Evolutionary conservation across 2,113 vertebrate genomes (phyloP).

Genomic region (Notiomystis cincta): DNA sequence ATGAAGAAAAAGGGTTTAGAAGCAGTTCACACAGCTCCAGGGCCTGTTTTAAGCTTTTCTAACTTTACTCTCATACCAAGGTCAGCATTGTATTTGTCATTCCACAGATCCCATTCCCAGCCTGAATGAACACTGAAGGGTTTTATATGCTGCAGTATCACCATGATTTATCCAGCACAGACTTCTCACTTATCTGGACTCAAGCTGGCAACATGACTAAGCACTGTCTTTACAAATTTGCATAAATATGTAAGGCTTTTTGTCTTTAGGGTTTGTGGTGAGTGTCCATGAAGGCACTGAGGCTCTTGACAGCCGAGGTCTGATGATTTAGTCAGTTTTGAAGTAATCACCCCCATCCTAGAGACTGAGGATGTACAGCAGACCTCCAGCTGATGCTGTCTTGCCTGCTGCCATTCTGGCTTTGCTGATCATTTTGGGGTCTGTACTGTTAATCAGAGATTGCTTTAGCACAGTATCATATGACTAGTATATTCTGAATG

Average conservation of each 20-base stretch:
- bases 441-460: not conserved
- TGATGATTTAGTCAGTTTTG: not conserved
- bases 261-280: not conserved
- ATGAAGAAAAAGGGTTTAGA: not conserved
- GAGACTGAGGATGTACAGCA: not conserved
- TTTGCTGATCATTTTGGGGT: not conserved
- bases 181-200: not conserved
- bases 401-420: not conserved
- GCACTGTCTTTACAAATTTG: not conserved
- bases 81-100: not conserved
- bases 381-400: not conserved
- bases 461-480: not conserved
- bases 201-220: not conserved
- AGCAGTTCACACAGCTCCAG: not conserved
- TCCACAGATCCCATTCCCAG: not conserved
- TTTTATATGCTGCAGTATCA: not conserved
- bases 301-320: not conserved
- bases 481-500: not conserved
- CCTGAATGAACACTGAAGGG: not conserved
- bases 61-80: not conserved
- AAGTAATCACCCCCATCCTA: not conserved
- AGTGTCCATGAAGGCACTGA: not conserved
- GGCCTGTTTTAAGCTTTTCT: not conserved
- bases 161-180: not conserved
- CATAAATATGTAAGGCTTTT: not conserved